These are phyloP conservation scores for Chionoecetes opilio DNA, from an alignment of 1,140 invertebrate species.

Conservation along the genomic window DNA sequence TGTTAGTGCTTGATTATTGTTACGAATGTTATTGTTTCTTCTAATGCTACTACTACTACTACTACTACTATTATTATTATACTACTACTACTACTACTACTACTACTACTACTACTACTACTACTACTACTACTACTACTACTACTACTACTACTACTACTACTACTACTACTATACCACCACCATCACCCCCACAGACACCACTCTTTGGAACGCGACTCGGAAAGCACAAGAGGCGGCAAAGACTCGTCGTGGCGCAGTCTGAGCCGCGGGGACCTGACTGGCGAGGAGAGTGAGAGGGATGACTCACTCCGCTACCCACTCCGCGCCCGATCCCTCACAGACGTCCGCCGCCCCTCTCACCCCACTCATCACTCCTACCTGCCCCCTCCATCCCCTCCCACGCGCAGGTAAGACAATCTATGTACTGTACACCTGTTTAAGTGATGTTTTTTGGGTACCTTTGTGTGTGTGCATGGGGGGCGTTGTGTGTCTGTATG, in stretches of 20 bases:
- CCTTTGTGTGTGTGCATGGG: neutral
- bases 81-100: neutral
- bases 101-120: neutral
- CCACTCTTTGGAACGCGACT: conserved; percentile 56
- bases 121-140: conserved; percentile 11
- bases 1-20: too few relatives aligned
- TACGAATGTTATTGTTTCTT: too few relatives aligned
- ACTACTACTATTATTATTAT: neutral
- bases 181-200: conserved; percentile 31
- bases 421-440: too few relatives aligned
- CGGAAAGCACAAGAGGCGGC: neutral
- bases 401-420: neutral
- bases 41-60: too few relatives aligned
- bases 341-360: conserved; percentile 42
- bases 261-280: conserved; percentile 67
- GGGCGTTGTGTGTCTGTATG: neutral
- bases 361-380: neutral
- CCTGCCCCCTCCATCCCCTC: neutral
- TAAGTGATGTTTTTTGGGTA: neutral
- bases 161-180: neutral
- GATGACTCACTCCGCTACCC: neutral
- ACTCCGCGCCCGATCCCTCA: conserved; percentile 63
- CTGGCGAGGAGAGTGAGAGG: conserved; percentile 40
- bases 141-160: neutral
- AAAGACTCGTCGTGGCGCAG: conserved; percentile 33